Percentiles rank a stretch among this genome's conserved stretches.
These are phyloP conservation scores for Eriocheir sinensis DNA, from an alignment of 1,140 invertebrate genomes.

Conservation along the genomic window DNA sequence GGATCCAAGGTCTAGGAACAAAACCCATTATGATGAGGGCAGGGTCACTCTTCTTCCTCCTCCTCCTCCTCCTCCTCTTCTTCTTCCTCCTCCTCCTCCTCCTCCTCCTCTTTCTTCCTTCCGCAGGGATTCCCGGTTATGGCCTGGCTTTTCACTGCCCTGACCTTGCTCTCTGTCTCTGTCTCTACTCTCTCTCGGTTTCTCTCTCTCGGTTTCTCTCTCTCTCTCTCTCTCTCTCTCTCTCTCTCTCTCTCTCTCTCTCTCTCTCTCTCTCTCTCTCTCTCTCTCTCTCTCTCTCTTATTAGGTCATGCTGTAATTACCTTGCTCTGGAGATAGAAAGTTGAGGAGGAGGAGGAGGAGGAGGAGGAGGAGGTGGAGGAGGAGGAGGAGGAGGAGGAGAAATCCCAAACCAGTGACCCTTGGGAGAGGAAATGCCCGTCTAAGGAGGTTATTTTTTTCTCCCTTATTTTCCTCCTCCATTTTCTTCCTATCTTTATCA, in stretches of 20 bases:
- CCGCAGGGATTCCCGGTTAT: not conserved
- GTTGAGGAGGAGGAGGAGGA: not conserved
- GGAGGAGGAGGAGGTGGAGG: not conserved
- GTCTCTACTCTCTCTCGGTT: not conserved
- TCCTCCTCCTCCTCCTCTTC: too few species aligned
- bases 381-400: slow-evolving; percentile 18
- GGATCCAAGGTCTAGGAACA: too few species aligned
- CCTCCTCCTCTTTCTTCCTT: not conserved
- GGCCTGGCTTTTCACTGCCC: not conserved
- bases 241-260: not conserved
- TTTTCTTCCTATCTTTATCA: too few species aligned
- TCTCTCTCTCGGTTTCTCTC: not conserved
- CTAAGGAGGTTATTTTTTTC: not conserved
- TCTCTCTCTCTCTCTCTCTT: not conserved
- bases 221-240: not conserved
- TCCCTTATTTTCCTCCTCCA: too few species aligned
- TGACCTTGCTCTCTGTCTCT: not conserved
- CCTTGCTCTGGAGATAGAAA: not conserved
- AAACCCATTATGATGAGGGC: too few species aligned
- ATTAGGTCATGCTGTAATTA: not conserved
- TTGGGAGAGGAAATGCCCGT: not conserved
- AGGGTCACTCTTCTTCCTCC: too few species aligned
- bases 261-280: not conserved
- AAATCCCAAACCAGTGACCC: not conserved
- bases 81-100: too few species aligned